Base-by-base conservation (phyloP, 2,888 invertebrate species). In the Lasius fuliginosus region DNA sequence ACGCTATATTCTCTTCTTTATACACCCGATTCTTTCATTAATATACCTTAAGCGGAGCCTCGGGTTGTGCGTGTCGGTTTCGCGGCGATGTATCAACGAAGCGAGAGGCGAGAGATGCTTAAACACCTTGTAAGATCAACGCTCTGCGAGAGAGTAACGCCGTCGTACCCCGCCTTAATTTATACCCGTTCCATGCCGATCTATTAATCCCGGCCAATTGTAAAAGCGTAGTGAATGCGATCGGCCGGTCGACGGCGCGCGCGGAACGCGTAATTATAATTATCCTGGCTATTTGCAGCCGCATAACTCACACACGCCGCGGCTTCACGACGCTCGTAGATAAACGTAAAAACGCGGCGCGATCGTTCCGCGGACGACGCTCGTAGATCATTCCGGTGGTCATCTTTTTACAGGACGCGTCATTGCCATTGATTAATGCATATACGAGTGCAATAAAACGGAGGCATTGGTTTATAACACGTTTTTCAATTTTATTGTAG, bases 121-220 rank as follows among this genome's bases (percentile, higher is more conserved):
- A 76, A 77, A 69, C 56, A 69, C 53, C 71, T 77, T 76, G 76
- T 69, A 69, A 77, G 77, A 69, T 40, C 68, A 56, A 68, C 60
- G 53, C 36, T 23, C 23, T 71, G 12, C 40, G 23, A 53, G 49
- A 60, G 42, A 8, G 71, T 79, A 79, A 56, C 73, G 46, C 27
- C 76, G 27, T 9, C 71, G 42, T 23, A 71, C 2, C 73, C 69
- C 77, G 69, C 73, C 77, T 79, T 79, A 79, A 79, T 79, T 79
- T 79, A 71, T 79, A 73, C 58, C 33, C 73, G 8, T 71, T 30
- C 58, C 73, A n/a, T 58, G 73, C 58, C 79, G 79, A 79, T 79
- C 79, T 71, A 79, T 79, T 73, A 79, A 79, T 79, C 58, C 23
- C 73, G 58, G 42, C 56, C 73, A 73, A 79, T 79, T 58, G 73